These are phyloP conservation scores for Ganaspis sp. DNA, from an alignment of 1,140 invertebrate genomes.

Conservation along the genomic window DNA sequence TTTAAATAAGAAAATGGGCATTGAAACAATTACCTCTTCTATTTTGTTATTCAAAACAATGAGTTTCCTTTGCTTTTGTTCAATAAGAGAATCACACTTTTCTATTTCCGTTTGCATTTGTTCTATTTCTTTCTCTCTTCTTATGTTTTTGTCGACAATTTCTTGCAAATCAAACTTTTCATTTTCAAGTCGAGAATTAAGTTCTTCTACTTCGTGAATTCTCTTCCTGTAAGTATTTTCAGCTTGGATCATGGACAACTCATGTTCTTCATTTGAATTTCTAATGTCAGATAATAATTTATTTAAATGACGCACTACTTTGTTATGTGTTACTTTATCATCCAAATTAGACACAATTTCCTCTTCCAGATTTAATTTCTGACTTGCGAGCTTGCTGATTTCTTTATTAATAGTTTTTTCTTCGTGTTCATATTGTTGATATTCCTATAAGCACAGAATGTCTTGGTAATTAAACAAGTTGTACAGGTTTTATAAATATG, in stretches of 20 bases:
- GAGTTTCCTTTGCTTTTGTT: conserved; percentile 77
- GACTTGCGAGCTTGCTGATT: conserved; percentile 75
- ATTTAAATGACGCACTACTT: conserved; percentile 74
- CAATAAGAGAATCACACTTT: conserved; percentile 61
- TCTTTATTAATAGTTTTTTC: conserved; percentile 73
- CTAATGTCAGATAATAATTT: conserved; percentile 75
- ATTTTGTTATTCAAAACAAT: conserved; percentile 78
- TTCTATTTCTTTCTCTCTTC: conserved; percentile 77
- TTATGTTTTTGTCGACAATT: conserved; percentile 73
- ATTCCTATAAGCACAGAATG: conserved; percentile 57
- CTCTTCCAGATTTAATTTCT: conserved; percentile 80
- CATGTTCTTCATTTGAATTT: conserved; percentile 72
- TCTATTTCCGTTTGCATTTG: conserved; percentile 69
- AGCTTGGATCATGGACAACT: conserved; percentile 79
- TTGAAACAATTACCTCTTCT: conserved; percentile 69
- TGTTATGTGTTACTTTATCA: conserved; percentile 83
- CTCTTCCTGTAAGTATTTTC: conserved; percentile 81
- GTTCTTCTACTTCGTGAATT: conserved; percentile 80
- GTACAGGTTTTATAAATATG: too few species aligned
- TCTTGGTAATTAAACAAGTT: too few species aligned
- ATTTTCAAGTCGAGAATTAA: conserved; percentile 68
- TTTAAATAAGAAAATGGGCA: conserved; percentile 5
- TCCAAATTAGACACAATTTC: conserved; percentile 80
- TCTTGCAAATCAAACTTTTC: conserved; percentile 72
- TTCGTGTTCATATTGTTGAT: conserved; percentile 58